These are phyloP conservation scores for Cuniculus paca DNA, from an alignment of 2,797 vertebrate species.

Conservation along the genomic window DNA sequence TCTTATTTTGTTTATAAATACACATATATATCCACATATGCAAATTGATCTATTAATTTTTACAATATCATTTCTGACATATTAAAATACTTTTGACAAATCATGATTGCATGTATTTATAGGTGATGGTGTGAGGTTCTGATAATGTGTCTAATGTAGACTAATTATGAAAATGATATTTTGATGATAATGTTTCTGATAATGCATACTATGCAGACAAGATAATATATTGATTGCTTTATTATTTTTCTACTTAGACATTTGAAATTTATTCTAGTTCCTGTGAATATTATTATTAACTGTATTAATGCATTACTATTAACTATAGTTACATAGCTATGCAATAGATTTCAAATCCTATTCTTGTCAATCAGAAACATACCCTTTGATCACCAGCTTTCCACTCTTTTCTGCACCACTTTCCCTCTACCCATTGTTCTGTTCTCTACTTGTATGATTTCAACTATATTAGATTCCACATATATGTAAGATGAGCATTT, in stretches of 20 bases:
- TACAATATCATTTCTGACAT: background rate
- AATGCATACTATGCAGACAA: background rate
- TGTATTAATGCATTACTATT: background rate
- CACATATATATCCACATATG: background rate
- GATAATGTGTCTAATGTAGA: background rate
- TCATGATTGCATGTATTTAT: background rate
- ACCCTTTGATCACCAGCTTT: background rate
- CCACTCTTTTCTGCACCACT: background rate
- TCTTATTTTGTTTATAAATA: background rate
- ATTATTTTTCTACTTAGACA: background rate
- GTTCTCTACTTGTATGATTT: background rate
- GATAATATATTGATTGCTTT: background rate
- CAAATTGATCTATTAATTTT: background rate
- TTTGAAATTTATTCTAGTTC: background rate
- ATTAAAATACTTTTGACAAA: background rate
- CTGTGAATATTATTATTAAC: background rate
- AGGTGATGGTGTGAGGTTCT: background rate
- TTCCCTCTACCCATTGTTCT: background rate
- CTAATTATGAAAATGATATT: background rate
- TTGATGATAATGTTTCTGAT: background rate
- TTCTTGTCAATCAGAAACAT: background rate
- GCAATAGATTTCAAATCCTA: background rate
- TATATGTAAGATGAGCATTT: background rate
- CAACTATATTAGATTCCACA: background rate
- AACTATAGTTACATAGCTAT: background rate